These are phyloP conservation scores for Drosophila murphyi DNA, from an alignment of 1,140 invertebrate species.

Conservation along the genomic window DNA sequence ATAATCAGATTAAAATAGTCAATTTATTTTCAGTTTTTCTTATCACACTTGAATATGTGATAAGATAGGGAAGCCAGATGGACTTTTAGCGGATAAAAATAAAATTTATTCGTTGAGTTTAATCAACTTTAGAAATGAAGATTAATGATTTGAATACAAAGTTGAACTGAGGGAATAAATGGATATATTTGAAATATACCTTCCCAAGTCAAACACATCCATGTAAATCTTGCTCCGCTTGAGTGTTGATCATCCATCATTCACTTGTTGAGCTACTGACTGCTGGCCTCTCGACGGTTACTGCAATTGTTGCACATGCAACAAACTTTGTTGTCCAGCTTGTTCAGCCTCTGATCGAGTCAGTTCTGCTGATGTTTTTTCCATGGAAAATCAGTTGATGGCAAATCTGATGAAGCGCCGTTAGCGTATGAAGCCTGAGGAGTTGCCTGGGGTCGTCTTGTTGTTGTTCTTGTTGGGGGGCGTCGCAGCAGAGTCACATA, in stretches of 20 bases:
- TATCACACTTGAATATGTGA: no score
- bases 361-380: constrained; percentile 32
- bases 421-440: constrained; percentile 38
- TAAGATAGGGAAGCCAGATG: no score
- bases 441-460: not conserved
- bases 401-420: constrained; percentile 71
- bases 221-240: not conserved
- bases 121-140: no score
- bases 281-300: constrained; percentile 11
- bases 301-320: constrained; percentile 8
- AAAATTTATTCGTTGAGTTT: no score
- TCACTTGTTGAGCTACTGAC: constrained; percentile 7
- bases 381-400: constrained; percentile 53
- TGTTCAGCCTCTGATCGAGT: not conserved
- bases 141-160: no score
- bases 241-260: constrained; percentile 1
- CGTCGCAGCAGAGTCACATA: constrained; percentile 65
- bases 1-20: no score
- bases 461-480: constrained; percentile 27
- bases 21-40: no score
- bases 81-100: no score
- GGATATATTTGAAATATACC: no score
- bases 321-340: not conserved
- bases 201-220: not conserved
- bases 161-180: no score